Evolutionary conservation across 2,113 vertebrate species (phyloP), one percentile per base, ranked within the genome.

Genomic region (Manacus vitellinus): DNA sequence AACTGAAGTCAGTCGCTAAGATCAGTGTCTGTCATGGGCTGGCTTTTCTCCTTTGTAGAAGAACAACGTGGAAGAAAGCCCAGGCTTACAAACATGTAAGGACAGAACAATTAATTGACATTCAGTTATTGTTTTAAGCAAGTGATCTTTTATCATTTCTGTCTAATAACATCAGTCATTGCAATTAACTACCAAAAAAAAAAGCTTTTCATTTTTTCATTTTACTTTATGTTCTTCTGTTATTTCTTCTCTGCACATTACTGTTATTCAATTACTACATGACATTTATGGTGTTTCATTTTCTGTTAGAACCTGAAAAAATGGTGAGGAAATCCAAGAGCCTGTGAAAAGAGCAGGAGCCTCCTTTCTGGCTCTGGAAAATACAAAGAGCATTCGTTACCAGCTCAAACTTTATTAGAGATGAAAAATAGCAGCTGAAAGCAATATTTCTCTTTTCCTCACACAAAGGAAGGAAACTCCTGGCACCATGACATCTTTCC

Each of bases 341-440:
- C 77, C 77, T 63, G 76, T 77, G 77, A 91, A 95, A 93, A 94
- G 61, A 89, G 65, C 87, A 87, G 55, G 33, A 92, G n/a, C 14
- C 61, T 77, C 23, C 25, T 84, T 91, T 91, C 65, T 89, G 80
- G 16, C 46, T 80, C 61, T 84, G 73, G 30, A 66, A 95, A 81
- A 71, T 10, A 74, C 23, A 39, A 85, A 77, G 30, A 71, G 31
- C 28, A 58, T 89, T 74, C 37, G 55, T 81, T 74, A 63, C 55
- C 54, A 84, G n/a, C 59, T 63, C 81, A 23, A 92, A 43, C 43
- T 87, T 91, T 87, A 74, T 94, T 91, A 74, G 84, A 74, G 63
- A 87, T 39, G 20, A 89, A 92, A 89, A 84, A 81, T 35, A 93
- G 47, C 68, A 84, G 25, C 73, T 70, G n/a, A 31, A 46, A 78